These are phyloP conservation scores for Tamandua tetradactyla DNA, from an alignment of 2,797 vertebrate genomes.

Conservation along the genomic window DNA sequence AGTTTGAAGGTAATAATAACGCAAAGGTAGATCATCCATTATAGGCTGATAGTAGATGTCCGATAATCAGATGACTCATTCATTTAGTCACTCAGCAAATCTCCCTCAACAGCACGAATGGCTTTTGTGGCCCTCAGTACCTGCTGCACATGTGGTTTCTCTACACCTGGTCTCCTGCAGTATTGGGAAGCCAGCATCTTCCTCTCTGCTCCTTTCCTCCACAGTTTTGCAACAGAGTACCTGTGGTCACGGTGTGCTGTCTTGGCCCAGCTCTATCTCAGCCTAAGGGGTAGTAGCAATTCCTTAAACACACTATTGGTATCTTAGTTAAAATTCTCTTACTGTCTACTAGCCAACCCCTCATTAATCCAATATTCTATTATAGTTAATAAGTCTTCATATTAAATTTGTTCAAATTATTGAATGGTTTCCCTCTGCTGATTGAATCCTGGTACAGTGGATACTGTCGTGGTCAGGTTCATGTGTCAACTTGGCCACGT, in stretches of 20 bases:
- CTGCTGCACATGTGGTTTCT: background rate
- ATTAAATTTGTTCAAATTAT: background rate
- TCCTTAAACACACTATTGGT: too few relatives aligned
- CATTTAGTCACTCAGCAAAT: background rate
- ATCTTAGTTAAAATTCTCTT: background rate
- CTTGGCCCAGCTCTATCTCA: background rate
- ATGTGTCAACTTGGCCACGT: too few relatives aligned
- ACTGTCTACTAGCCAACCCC: background rate
- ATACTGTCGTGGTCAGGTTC: too few relatives aligned
- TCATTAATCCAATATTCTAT: background rate
- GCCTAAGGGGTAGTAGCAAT: background rate
- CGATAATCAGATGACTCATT: background rate
- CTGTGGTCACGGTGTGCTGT: rapidly evolving
- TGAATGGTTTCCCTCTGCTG: background rate
- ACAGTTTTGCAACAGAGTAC: rapidly evolving
- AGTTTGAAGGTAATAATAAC: background rate
- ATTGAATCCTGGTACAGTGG: background rate
- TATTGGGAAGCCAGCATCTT: too few relatives aligned
- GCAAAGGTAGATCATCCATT: background rate
- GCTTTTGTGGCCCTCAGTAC: background rate
- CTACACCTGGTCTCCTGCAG: too few relatives aligned
- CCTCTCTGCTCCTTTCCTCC: background rate
- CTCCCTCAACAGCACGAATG: background rate
- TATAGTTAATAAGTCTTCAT: background rate
- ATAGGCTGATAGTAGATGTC: background rate